A percentile compares a stretch with the other conserved stretches of the same genome.
Evolutionary conservation across 2,113 vertebrate species (phyloP).

Genomic region (Myanophis thanlyinensis): DNA sequence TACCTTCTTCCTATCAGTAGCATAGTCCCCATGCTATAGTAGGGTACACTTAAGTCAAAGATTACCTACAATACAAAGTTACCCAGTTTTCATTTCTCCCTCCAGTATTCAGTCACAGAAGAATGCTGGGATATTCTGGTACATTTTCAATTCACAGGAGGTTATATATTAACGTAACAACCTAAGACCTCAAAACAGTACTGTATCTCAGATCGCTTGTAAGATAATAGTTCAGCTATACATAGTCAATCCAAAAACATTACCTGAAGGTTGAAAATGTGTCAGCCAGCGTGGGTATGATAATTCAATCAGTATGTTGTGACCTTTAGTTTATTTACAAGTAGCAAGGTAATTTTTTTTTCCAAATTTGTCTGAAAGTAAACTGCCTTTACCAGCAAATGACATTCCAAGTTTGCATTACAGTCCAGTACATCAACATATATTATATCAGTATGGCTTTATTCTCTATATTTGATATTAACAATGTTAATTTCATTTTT

Average conservation of each 20-base stretch:
- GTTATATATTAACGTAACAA: not conserved
- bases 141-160: not conserved
- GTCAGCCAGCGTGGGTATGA: not conserved
- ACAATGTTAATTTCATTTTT: not conserved
- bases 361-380: conserved; percentile 31
- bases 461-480: not conserved
- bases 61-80: not conserved
- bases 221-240: not conserved
- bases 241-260: not conserved
- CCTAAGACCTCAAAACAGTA: not conserved
- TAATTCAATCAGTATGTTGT: not conserved
- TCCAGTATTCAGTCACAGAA: not conserved
- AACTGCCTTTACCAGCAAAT: conserved; percentile 2
- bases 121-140: not conserved
- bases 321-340: not conserved
- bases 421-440: conserved; percentile 43
- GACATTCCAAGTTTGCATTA: conserved; percentile 26
- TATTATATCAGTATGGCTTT: not conserved
- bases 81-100: not conserved
- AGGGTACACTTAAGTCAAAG: not conserved
- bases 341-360: not conserved
- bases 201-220: not conserved
- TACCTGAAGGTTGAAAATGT: not conserved
- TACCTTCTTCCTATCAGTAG: too few relatives aligned
- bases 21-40: not conserved